Evolutionary conservation across 2,797 vertebrate genomes (phyloP), one percentile per base, ranked within the genome.

Genomic region (Carapus acus): DNA sequence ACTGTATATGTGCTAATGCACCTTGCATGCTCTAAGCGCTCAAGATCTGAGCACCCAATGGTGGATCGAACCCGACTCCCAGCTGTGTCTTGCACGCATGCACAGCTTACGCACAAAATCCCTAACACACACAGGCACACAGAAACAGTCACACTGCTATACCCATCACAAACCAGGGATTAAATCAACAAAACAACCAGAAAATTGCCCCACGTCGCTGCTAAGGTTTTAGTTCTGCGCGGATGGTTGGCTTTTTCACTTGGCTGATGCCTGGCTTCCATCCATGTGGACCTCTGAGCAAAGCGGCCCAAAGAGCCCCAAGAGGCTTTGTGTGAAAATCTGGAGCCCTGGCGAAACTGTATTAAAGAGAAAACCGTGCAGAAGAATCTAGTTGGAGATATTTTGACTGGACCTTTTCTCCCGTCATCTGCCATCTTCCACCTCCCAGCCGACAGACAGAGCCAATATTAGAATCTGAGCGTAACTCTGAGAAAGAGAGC

Each of bases 181-280:
- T 86, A 84, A 83, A 86, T 86, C 79, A 76, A 82, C 74, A 80
- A 86, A 87, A 88, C 78, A 82, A 77, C 74, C 78, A 83, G 82
- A 88, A 89, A 88, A 88, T 89, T 85, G 83, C 83, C 81, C 82
- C 83, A 81, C 86, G 83, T 77, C 58, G 67, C 65, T 79, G 78
- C 74, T 79, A 74, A 78, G 74, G 85, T 80, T 85, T 88, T 88
- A 87, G 84, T 86, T 88, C 81, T 87, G 83, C 80, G 57, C 73
- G 67, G 75, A 71, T 73, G 82, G 77, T 70, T 85, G 71, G 80
- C 86, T 86, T 86, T 83, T 75, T 81, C 71, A 72, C 79, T 85
- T 75, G n/a, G n/a, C n/a, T 75, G 66, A 76, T 76, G 65, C 62
- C 71, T 85, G 84, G 83, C 86, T 81, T 71, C 77, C 78, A 75